Evolutionary conservation across 1,140 invertebrate species (phyloP), one percentile per base, ranked within the genome.

Genomic region (Drepana arcuata): DNA sequence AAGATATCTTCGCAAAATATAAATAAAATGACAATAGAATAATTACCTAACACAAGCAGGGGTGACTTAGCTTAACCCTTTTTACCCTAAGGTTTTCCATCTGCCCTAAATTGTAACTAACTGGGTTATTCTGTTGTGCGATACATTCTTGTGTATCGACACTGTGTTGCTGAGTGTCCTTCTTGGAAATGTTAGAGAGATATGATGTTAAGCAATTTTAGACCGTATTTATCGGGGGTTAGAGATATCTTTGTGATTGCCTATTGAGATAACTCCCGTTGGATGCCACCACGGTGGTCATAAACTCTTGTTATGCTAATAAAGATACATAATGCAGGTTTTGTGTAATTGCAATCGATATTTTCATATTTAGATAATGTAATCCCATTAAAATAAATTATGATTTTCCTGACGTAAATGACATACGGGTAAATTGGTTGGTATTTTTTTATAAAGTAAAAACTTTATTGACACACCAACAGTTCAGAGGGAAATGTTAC

Each of bases 11-110:
- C 18, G 42, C 40, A 45, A 50, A 58, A 54, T 61, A 65, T 61
- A 65, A 65, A 65, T 61, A 65, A 61, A 65, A 65, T 52, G 47
- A 58, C 53, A 53, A 52, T 60, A 53, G 52, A 61, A 61, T 56
- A 56, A 57, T 50, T 57, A 52, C 41, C 28, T 26, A 5, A 21
- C 18, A 26, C 24, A 26, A 26, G 10, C 24, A 26, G 24, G 42
- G 37, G 29, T 29, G 34, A 30, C 29, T 31, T 16, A 23, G 4
- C 11, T n/a, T 32, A 39, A 39, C 28, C 37, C 37, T 39, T 39
- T 39, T n/a, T 16, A 4, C 14, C 28, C 26, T 18, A n/a, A 18
- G 33, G 9, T 30, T 33, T 41, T 34, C 28, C 38, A 36, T 33
- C 38, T 21, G 25, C 30, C 14, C 14, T 21, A 9, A 21, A 21